Evolutionary conservation across 2,797 vertebrate genomes (phyloP).

Genomic region (Gambelia wislizenii): DNA sequence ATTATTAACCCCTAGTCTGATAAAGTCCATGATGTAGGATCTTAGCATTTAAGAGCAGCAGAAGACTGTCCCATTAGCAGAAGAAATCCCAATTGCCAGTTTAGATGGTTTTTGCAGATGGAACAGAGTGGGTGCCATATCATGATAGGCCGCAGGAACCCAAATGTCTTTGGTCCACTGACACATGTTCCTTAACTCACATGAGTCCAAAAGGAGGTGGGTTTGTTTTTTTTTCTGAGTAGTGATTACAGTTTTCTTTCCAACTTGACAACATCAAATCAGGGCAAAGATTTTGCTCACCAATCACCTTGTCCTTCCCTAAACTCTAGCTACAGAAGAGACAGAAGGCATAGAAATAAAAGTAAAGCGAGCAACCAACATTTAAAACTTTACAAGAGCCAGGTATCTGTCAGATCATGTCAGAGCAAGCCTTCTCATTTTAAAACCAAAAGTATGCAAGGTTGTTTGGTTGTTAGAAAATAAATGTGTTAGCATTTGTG

Average conservation of each 20-base stretch:
- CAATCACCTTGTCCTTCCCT: neutral
- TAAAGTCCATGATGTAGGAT: too few relatives aligned
- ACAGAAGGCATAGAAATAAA: neutral
- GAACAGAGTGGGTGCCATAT: too few relatives aligned
- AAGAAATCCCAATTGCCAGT: too few relatives aligned
- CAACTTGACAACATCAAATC: neutral
- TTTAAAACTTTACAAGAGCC: neutral
- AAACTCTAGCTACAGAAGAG: neutral
- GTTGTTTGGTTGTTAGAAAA: slow-evolving; percentile 12
- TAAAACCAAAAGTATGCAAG: slow-evolving; percentile 1
- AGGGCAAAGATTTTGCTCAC: neutral
- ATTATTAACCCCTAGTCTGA: too few relatives aligned
- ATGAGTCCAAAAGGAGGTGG: too few relatives aligned
- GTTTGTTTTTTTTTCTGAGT: too few relatives aligned
- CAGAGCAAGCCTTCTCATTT: slow-evolving; percentile 6
- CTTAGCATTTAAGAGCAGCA: too few relatives aligned
- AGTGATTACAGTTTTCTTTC: neutral
- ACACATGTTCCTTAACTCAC: too few relatives aligned
- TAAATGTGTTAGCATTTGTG: neutral
- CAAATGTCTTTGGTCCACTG: too few relatives aligned
- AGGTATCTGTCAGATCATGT: neutral
- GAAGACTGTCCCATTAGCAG: too few relatives aligned
- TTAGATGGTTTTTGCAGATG: too few relatives aligned
- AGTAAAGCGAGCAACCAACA: neutral
- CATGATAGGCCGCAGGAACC: too few relatives aligned